Conservation (phyloP, 2,888 invertebrate genomes). For the Hemistola chrysoprasaria region DNA sequence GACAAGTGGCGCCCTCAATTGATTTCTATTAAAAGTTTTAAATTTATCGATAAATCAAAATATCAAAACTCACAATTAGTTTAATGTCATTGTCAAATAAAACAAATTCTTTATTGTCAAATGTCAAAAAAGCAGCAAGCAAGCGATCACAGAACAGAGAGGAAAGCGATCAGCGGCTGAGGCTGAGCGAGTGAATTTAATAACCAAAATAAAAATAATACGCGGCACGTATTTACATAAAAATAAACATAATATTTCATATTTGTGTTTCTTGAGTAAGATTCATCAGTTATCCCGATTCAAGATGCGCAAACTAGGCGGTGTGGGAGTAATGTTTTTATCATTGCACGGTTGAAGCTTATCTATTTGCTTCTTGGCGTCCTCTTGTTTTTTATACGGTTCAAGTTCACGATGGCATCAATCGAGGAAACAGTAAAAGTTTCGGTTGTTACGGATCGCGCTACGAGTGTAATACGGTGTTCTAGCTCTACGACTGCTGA, state of each 20-base stretch:
- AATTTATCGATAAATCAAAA: too few species aligned
- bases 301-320: constrained; percentile 33
- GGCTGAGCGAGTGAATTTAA: background rate
- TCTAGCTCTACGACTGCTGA: constrained; percentile 81
- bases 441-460: constrained; percentile 65
- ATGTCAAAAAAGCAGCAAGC: background rate
- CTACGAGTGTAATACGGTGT: constrained; percentile 66
- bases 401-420: constrained; percentile 70
- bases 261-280: constrained; percentile 19
- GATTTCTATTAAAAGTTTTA: too few species aligned
- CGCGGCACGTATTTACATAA: constrained; percentile 32
- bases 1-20: too few species aligned
- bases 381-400: constrained; percentile 61
- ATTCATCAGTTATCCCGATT: constrained; percentile 19
- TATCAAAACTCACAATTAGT: too few species aligned
- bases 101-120: constrained; percentile 1
- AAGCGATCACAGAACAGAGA: background rate
- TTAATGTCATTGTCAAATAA: background rate
- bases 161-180: background rate
- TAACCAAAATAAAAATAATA: constrained; percentile 25
- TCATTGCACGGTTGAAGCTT: constrained; percentile 43
- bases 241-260: constrained; percentile 32
- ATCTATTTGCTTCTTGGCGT: constrained; percentile 63
- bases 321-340: constrained; percentile 36
- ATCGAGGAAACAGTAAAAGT: constrained; percentile 68